Base-by-base conservation (phyloP, 2,888 invertebrate species). In the Agrotis exclamationis region DNA sequence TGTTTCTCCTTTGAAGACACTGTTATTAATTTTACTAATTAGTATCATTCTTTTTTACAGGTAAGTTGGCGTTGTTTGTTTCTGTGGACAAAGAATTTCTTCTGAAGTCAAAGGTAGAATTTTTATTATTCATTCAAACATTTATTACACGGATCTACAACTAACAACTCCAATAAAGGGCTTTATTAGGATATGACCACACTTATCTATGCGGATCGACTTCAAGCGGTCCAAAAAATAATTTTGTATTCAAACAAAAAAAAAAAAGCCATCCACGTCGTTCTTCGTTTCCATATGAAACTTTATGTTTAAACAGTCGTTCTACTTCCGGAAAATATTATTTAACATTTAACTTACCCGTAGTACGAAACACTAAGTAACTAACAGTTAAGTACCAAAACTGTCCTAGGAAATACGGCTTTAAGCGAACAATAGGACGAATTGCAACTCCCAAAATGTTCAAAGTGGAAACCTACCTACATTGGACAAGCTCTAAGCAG, bases 11-110 rank as follows among this genome's bases (percentile, higher is more conserved):
- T 76, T 51, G 11, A 39, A 5, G 14, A 45, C 45, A 24, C 57
- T 57, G 28, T 56, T 50, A 75, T 72, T 67, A 57, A 39, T 67
- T 56, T 39, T n/a, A 67, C 57, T 72, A 24, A 72, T 76, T 57
- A 57, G 45, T 57, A 13, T 18, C 20, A 18, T 79, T 63, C 18
- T 70, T 80, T 80, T 76, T 78, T 78, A 22, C 81, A 78, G 78
- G 78, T 78, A 80, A 59, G 44, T 60, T 63, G 13, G 45, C 11
- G 16, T n/a, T 56, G 13, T 33, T n/a, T 56, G 13, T 24, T 33
- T 51, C 24, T 16, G 9, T 0, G 48, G 22, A 22, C 2, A 28
- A 20, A 0, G 4, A 39, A 57, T 66, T 65, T 16, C 1, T 22
- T 22, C 6, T 2, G 13, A 67, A 39, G 22, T 39, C 11, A 6